Conservation (phyloP, 23 tunicate species). For the Diplosoma virens region DNA sequence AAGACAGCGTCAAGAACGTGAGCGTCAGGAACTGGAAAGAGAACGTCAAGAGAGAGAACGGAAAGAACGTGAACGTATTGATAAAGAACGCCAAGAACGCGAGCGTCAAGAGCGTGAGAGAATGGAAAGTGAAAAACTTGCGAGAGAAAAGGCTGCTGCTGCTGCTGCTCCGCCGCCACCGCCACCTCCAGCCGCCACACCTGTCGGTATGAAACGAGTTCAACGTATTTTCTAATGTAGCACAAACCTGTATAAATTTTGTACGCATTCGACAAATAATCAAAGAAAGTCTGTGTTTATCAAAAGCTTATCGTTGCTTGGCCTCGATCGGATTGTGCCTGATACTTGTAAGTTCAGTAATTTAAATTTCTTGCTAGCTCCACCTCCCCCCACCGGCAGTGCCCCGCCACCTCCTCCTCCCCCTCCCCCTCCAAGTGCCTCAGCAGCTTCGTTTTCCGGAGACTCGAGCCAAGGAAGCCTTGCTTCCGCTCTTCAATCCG, state of each 20-base stretch:
- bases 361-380: too few species aligned
- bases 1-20: slow-evolving; percentile 22
- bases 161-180: slow-evolving; percentile 4
- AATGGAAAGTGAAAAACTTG: slow-evolving; percentile 7
- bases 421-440: slow-evolving; percentile 25
- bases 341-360: too few species aligned
- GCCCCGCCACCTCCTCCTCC: slow-evolving; percentile 55
- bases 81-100: slow-evolving; percentile 8
- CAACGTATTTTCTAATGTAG: too few species aligned
- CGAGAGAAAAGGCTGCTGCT: slow-evolving; percentile 28
- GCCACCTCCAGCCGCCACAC: neutral
- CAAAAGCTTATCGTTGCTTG: too few species aligned
- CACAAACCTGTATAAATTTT: too few species aligned
- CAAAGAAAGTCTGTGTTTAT: too few species aligned
- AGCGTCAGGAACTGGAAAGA: slow-evolving; percentile 28
- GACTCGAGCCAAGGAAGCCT: slow-evolving; percentile 29
- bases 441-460: slow-evolving; percentile 23
- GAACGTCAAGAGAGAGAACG: slow-evolving; percentile 30
- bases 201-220: too few species aligned
- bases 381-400: slow-evolving; percentile 44
- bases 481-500: slow-evolving; percentile 56
- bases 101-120: slow-evolving; percentile 27
- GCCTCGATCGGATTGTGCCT: too few species aligned
- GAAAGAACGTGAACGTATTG: neutral
- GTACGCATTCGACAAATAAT: too few species aligned